Evolutionary conservation across 2,888 invertebrate species (phyloP).

Genomic region (Acanthococcus lagerstroemiae): DNA sequence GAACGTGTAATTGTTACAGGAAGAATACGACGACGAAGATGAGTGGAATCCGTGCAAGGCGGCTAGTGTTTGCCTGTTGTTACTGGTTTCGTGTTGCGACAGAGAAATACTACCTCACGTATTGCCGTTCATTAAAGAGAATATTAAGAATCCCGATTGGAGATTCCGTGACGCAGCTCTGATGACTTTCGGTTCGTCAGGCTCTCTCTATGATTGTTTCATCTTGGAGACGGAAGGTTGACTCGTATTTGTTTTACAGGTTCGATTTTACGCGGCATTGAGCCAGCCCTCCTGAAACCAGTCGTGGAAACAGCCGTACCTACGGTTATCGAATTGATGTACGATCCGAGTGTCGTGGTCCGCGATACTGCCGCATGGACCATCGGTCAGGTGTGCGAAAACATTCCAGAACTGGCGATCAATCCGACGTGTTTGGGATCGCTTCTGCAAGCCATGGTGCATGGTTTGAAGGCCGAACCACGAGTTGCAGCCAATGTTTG

Average conservation of each 20-base stretch:
- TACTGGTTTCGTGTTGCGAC: conserved; percentile 93
- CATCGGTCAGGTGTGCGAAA: conserved; percentile 92
- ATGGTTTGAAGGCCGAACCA: conserved; percentile 83
- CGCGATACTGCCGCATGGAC: conserved; percentile 98
- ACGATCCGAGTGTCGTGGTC: conserved; percentile 85
- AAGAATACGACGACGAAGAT: conserved; percentile 94
- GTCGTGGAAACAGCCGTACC: conserved; percentile 95
- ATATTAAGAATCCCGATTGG: conserved; percentile 91
- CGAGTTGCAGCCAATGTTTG: conserved; percentile 97
- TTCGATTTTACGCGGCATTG: conserved; percentile 79
- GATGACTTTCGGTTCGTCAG: conserved; percentile 94
- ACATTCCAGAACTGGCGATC: conserved; percentile 88
- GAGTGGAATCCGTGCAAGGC: conserved; percentile 99
- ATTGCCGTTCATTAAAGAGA: conserved; percentile 87
- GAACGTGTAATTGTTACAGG: too few species aligned
- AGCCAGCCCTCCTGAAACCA: conserved; percentile 69
- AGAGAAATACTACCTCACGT: conserved; percentile 93
- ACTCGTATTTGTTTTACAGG: background rate
- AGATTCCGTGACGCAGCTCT: conserved; percentile 88
- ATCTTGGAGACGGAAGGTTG: background rate
- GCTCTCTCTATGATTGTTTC: conserved; percentile 11
- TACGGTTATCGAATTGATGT: conserved; percentile 86
- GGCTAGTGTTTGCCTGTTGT: conserved; percentile 95
- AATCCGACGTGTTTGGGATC: conserved; percentile 65
- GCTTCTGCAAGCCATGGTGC: conserved; percentile 66